These are phyloP conservation scores for Ictidomys tridecemlineatus DNA, from an alignment of 2,113 vertebrate species.

Conservation along the genomic window DNA sequence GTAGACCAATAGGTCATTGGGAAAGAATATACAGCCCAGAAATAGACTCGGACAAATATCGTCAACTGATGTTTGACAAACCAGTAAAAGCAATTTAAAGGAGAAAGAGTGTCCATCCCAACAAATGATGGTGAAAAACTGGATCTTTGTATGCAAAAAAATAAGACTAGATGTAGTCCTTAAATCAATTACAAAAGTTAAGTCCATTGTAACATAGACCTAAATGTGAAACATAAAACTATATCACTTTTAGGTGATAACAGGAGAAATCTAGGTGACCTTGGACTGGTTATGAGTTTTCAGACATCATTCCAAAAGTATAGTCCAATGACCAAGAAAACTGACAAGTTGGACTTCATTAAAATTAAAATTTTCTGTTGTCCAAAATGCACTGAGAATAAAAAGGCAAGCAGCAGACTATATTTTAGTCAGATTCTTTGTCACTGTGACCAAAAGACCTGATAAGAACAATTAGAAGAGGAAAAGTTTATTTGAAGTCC, in stretches of 20 bases:
- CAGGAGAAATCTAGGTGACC: background rate
- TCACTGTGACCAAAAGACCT: background rate
- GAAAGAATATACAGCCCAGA: background rate
- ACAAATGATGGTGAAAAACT: background rate
- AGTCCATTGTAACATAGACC: background rate
- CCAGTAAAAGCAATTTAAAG: background rate
- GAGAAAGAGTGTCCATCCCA: background rate
- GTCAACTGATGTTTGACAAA: background rate
- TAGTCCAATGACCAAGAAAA: background rate
- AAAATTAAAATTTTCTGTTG: background rate
- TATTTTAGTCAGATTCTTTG: too few species aligned
- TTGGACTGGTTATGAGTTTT: background rate
- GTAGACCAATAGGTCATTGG: background rate
- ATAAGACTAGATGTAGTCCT: background rate
- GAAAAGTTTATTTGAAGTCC: too few species aligned
- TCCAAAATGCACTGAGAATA: background rate
- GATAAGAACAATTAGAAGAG: too few species aligned
- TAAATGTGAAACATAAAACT: background rate
- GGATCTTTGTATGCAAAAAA: background rate
- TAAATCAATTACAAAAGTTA: background rate
- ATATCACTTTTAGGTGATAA: background rate
- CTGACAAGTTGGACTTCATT: background rate
- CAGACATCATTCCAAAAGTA: background rate
- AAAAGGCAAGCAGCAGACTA: background rate
- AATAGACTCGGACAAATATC: background rate